Base-by-base conservation (phyloP, 1,140 invertebrate genomes). In the Caenorhabditis latens region DNA sequence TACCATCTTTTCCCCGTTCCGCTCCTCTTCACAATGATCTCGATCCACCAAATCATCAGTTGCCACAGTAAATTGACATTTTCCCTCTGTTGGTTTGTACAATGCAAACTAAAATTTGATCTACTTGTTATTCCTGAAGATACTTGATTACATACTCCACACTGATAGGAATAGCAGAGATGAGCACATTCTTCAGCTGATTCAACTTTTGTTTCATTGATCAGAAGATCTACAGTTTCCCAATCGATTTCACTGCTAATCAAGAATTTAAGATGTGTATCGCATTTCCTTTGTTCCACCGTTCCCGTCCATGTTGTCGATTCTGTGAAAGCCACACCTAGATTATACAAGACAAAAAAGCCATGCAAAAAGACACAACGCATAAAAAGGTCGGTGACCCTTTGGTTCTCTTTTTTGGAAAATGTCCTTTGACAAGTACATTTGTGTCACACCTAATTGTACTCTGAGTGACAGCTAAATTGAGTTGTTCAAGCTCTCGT, bases 191-290 rank as follows among this genome's bases (percentile, higher is more conserved):
- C 86, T 48, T 82, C 65, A n/a, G 86, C 55, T 1, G 86, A 84
- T 24, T 50, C 50, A 9, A 63, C 86, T 1, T 21, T 42, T 40
- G 58, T 87, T 32, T 42, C 19, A 82, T 87, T 87, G 9, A 87
- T 58, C 11, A 87, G 86, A 3, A 87, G 63, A 40, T 87, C 79
- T 6, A 87, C 86, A 11, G 86, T 87, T 46, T 87, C 86, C 79
- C 55, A 87, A 32, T 87, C 86, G 42, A 87, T 61, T 48, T 71
- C 16, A 48, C 57, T 57, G 21, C 53, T 48, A 43, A 82, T 58
- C 48, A 83, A 58, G 86, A 87, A 87, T 19, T 82, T 53, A 13
- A 87, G 42, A 42, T 84, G 55, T 1, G 71, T 50, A 50, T 79
- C 71, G 40, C 71, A 79, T 8, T 40, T 3, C 8, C 71, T 14